Base-by-base conservation (phyloP, 2,113 vertebrate genomes). In the Mobula birostris region DNA sequence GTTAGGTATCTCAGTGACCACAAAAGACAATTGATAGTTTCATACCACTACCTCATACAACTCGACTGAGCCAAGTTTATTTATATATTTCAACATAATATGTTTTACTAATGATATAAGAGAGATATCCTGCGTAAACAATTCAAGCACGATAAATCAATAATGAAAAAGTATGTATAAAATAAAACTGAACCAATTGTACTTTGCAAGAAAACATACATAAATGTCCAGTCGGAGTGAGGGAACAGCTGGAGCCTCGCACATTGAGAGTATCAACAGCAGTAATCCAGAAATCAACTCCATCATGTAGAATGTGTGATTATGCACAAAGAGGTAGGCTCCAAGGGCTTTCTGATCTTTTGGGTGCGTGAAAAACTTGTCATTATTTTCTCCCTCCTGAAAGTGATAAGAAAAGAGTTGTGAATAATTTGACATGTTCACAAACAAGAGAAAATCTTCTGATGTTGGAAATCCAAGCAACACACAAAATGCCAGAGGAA, bases 301-400 rank as follows among this genome's bases (percentile, higher is more conserved):
- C 98, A 99, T 98, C 96, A 99, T 97, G 96, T 99, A 99, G 96
- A 99, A 99, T 94, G 98, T 95, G 96, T 99, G 98, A 96, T 99
- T 99, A 96, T 99, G 99, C 66, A 97, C 98, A 94, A 99, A 99
- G 97, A 99, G 97, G 97, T 99, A 99, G 68, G 99, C 98, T 12
- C 98, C 97, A 95, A 99, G 97, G 0, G 98, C 98, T 95, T 96
- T 97, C 94, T 98, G 97, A 95, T 98, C 98, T 95, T 98, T 98
- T 79, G 99, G 99, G 95, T 99, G 99, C 15, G 98, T 99, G 97
- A 98, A 98, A 96, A 99, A 99, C 95, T 99, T 99, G 95, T 99
- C 99, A 0, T 99, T 99, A 95, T 99, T 99, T 96, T 99, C 98
- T 94, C 99, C 99, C 97, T 99, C 99, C 99, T 99, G 95, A 17